Evolutionary conservation across 2,797 vertebrate genomes (phyloP).

Genomic region (Cryptoprocta ferox): DNA sequence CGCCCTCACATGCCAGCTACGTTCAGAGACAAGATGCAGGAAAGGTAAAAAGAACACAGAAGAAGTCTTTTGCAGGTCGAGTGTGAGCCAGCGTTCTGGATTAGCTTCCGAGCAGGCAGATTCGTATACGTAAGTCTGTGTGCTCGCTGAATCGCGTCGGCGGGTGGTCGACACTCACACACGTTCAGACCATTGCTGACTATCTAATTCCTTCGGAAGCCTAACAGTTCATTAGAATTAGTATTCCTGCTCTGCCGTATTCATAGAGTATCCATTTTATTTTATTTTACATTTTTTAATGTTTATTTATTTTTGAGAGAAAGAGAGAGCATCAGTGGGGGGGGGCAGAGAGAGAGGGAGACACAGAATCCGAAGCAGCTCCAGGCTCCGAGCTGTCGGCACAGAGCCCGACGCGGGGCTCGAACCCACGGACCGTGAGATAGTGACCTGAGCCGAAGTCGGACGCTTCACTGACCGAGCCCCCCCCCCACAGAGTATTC

Average conservation of each 20-base stretch:
- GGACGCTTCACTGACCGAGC: too few relatives aligned
- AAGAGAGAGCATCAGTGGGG: too few relatives aligned
- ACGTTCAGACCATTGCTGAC: background rate
- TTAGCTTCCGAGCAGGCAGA: rapidly evolving
- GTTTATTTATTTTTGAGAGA: too few relatives aligned
- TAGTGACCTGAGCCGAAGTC: too few relatives aligned
- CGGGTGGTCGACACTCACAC: too few relatives aligned
- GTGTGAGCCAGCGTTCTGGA: background rate
- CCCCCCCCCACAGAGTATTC: background rate
- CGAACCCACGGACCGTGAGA: too few relatives aligned
- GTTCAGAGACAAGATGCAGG: background rate
- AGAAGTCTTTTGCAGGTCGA: background rate
- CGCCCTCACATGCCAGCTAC: background rate
- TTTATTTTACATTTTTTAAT: too few relatives aligned
- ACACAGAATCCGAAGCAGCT: too few relatives aligned
- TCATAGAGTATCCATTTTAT: background rate
- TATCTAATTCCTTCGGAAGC: background rate
- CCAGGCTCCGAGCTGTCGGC: too few relatives aligned
- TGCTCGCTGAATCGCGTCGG: background rate
- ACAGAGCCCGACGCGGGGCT: too few relatives aligned
- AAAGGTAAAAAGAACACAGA: rapidly evolving
- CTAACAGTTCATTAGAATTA: background rate
- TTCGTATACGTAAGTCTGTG: rapidly evolving
- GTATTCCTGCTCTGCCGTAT: rapidly evolving
- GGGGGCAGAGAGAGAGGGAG: too few relatives aligned